Conservation (phyloP, 2,797 vertebrate species). For the Brachyalestes nurse region DNA sequence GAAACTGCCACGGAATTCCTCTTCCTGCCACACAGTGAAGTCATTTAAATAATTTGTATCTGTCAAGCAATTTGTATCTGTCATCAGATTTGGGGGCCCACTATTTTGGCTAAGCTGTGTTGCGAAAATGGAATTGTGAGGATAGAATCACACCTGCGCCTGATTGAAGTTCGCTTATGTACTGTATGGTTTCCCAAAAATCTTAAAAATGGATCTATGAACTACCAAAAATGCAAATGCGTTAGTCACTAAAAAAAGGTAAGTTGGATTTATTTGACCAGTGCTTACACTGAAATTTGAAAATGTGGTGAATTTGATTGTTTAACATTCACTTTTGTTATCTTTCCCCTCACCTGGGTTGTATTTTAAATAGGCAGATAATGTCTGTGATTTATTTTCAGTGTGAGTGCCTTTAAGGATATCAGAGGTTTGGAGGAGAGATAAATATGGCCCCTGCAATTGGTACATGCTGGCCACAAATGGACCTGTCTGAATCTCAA, state of each 20-base stretch:
- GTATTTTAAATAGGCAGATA: conserved; percentile 58
- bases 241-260: conserved; percentile 16
- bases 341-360: conserved; percentile 58
- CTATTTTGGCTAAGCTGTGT: conserved; percentile 5
- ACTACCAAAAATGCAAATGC: not conserved
- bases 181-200: not conserved
- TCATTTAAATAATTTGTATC: conserved; percentile 14
- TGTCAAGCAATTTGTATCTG: conserved; percentile 31
- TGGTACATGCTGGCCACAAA: conserved; percentile 55
- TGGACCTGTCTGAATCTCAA: conserved; percentile 61
- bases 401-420: conserved; percentile 57
- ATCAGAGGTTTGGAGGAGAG: conserved; percentile 45
- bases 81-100: conserved; percentile 22
- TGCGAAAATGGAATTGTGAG: conserved; percentile 4
- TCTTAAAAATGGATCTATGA: not conserved
- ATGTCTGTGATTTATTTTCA: conserved; percentile 62
- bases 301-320: conserved; percentile 39
- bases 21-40: not conserved
- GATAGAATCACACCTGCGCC: not conserved
- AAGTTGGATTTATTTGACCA: conserved; percentile 36
- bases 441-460: conserved; percentile 57
- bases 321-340: conserved; percentile 43
- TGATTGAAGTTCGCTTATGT: not conserved
- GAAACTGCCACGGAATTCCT: conserved; percentile 7
- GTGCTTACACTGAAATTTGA: conserved; percentile 18